Percentiles rank a stretch among this genome's conserved stretches.
These are phyloP conservation scores for Geococcyx californianus DNA, from an alignment of 2,113 vertebrate genomes.

Conservation along the genomic window DNA sequence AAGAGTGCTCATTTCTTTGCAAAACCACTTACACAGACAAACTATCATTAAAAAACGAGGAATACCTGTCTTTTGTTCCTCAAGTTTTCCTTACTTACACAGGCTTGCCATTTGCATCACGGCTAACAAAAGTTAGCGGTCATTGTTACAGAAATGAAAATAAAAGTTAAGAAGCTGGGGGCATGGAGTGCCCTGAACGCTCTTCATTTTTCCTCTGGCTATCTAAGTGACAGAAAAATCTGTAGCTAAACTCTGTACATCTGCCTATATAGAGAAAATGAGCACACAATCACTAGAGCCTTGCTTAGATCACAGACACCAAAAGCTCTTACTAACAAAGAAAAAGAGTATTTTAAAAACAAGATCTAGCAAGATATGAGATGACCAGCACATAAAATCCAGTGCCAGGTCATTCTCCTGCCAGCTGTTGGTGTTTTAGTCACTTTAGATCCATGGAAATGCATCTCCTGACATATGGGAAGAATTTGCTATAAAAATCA, in stretches of 20 bases:
- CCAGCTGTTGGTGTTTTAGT: not conserved
- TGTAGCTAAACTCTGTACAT: not conserved
- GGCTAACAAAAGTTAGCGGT: not conserved
- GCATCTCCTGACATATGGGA: not conserved
- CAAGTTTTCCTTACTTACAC: fast-evolving
- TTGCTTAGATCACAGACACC: not conserved
- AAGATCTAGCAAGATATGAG: not conserved
- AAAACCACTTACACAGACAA: not conserved
- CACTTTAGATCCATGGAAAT: not conserved
- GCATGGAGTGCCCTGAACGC: not conserved
- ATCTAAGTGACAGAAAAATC: not conserved
- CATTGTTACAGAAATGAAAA: not conserved
- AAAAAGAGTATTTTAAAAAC: not conserved
- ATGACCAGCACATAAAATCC: not conserved
- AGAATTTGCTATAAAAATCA: not conserved
- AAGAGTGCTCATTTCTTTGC: not conserved
- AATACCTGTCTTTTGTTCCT: not conserved
- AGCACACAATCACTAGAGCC: not conserved
- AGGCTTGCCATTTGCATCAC: not conserved
- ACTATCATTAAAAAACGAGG: not conserved
- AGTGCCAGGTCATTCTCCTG: not conserved
- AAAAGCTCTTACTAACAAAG: not conserved
- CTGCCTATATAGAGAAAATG: not conserved
- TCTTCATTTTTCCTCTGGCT: not conserved
- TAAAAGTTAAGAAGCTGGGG: not conserved